Percentiles rank a stretch among this genome's conserved stretches.
These are phyloP conservation scores for Isurus oxyrinchus DNA, from an alignment of 2,113 vertebrate species.

Conservation along the genomic window DNA sequence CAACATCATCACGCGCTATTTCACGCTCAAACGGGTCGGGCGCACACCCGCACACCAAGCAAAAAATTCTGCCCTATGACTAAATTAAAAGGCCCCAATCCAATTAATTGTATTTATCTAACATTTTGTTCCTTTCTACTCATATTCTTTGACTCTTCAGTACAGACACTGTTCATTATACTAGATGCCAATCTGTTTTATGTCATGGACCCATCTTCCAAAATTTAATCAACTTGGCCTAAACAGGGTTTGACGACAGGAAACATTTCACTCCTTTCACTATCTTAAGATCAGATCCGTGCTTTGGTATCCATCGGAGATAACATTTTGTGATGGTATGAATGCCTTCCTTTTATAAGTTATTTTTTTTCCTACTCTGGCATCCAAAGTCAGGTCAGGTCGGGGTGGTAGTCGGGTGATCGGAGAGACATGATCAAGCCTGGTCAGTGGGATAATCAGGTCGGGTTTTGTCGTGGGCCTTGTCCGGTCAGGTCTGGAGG, in stretches of 20 bases:
- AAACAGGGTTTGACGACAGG: background rate
- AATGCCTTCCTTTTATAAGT: background rate
- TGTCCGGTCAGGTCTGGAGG: too few species aligned
- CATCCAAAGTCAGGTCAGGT: background rate
- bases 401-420: too few species aligned
- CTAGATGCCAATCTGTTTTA: background rate
- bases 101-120: background rate
- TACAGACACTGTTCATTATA: background rate
- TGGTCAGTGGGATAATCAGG: too few species aligned
- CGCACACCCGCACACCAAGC: too few species aligned
- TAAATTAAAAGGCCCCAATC: background rate
- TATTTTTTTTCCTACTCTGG: background rate
- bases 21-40: too few species aligned
- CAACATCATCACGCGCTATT: too few species aligned
- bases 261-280: background rate
- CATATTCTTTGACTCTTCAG: background rate
- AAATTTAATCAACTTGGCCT: background rate
- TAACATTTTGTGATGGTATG: background rate
- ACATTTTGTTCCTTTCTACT: background rate
- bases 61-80: too few species aligned
- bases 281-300: background rate
- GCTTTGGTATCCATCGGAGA: background rate
- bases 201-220: background rate
- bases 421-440: too few species aligned
- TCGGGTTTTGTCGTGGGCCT: too few species aligned